phyloP scores from a whole-genome alignment of 1,140 invertebrate genomes.

The Bombus confusus region DNA sequence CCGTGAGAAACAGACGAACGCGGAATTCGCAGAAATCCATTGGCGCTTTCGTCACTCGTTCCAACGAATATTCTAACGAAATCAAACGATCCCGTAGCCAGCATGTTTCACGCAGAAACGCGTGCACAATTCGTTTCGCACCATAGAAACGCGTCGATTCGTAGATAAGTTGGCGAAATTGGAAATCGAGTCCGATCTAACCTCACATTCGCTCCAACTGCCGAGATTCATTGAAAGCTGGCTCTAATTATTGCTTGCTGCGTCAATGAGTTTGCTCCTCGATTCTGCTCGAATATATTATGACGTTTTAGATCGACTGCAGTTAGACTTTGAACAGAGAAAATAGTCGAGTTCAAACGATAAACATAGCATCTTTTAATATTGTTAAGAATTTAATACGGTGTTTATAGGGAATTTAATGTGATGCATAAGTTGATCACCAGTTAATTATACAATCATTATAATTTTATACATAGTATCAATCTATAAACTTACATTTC shows the following conservation, averaged over 20 bases:
- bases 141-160: not conserved
- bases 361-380: not conserved
- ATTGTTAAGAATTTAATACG: not conserved
- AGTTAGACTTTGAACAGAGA: constrained; percentile 15
- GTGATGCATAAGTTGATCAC: too few species aligned
- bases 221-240: not conserved
- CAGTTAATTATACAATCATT: not conserved
- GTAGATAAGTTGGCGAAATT: not conserved
- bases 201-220: not conserved
- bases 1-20: constrained; percentile 31
- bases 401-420: not conserved
- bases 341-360: not conserved
- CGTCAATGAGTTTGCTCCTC: not conserved
- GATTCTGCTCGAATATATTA: not conserved
- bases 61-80: not conserved
- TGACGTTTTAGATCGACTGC: not conserved
- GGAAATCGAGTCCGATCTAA: not conserved
- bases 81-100: not conserved
- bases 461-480: not conserved
- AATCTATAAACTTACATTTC: not conserved
- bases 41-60: constrained; percentile 36
- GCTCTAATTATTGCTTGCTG: not conserved
- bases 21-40: constrained; percentile 38
- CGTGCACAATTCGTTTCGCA: not conserved
- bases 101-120: not conserved